Percentiles rank a stretch among this genome's conserved stretches.
Conservation (phyloP, 92 coral and sea anemone species). For the Zoanthus sociatus region DNA sequence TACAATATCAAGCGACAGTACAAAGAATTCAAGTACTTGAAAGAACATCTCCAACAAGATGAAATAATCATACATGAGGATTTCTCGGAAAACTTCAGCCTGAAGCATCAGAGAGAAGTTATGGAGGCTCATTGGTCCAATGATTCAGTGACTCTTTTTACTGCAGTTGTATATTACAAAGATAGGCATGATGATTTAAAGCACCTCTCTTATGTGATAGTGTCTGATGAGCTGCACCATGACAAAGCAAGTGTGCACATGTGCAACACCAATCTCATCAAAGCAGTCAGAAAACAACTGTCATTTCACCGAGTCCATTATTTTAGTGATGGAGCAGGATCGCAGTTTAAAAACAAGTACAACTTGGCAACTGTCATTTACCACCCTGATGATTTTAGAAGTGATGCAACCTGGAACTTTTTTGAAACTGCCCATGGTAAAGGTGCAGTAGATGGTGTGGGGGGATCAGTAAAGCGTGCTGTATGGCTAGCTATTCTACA, state of each 20-base stretch:
- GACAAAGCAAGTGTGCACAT: slow-evolving; percentile 38
- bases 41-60: slow-evolving; percentile 2
- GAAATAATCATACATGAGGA: slow-evolving; percentile 23
- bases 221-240: slow-evolving; percentile 23
- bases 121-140: slow-evolving; percentile 39
- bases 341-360: background rate
- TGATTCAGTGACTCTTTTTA: slow-evolving; percentile 3
- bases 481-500: slow-evolving; percentile 55
- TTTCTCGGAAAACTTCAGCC: slow-evolving; percentile 47
- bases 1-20: slow-evolving; percentile 45
- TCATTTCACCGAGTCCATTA: background rate
- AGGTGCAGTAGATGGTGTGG: slow-evolving; percentile 58
- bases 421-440: slow-evolving; percentile 62
- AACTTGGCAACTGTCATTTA: slow-evolving; percentile 13
- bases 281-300: too few relatives aligned
- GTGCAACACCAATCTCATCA: slow-evolving; percentile 4
- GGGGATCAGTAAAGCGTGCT: slow-evolving; percentile 46
- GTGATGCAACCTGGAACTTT: slow-evolving; percentile 54
- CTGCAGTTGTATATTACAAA: slow-evolving; percentile 37
- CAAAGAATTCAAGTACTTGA: background rate
- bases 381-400: slow-evolving; percentile 40
- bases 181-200: background rate
- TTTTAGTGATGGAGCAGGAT: slow-evolving; percentile 15
- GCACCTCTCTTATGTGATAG: background rate
- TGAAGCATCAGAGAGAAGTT: slow-evolving; percentile 35